Conservation (phyloP, 2,113 vertebrate genomes). For the Ploceus nigricollis region DNA sequence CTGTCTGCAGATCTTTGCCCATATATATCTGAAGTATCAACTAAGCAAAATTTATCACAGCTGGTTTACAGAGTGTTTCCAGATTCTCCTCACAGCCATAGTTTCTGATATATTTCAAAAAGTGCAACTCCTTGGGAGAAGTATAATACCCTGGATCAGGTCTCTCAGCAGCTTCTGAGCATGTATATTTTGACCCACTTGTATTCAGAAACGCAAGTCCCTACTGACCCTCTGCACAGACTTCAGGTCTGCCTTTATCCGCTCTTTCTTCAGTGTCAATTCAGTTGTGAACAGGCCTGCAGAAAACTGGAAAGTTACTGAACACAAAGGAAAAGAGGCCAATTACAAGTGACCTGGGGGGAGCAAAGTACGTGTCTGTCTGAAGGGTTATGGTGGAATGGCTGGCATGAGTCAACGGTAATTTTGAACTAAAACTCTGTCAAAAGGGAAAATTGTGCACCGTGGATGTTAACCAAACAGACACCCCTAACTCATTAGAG, state of each 20-base stretch:
- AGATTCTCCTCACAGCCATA: background rate
- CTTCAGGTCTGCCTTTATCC: constrained; percentile 32
- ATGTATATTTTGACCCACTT: constrained; percentile 26
- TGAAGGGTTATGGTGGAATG: background rate
- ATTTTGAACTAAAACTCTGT: constrained; percentile 8
- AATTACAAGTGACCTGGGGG: constrained; percentile 49
- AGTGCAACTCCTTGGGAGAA: background rate
- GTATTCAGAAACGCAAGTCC: background rate
- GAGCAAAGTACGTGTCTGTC: background rate
- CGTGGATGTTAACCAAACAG: background rate
- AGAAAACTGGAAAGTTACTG: constrained; percentile 7
- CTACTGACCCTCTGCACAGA: background rate
- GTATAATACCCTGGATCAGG: background rate
- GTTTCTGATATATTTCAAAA: constrained; percentile 28
- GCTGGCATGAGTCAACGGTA: background rate
- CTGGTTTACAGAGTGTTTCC: constrained; percentile 14
- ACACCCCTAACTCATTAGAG: background rate
- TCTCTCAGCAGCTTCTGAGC: constrained; percentile 3
- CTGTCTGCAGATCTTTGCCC: background rate
- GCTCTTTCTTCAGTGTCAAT: constrained; percentile 14
- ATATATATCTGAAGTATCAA: background rate
- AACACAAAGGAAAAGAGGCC: constrained; percentile 48
- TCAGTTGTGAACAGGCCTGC: background rate
- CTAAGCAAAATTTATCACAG: constrained; percentile 19
- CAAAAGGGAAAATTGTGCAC: background rate